These are phyloP conservation scores for Mayetiola destructor DNA, from an alignment of 2,888 invertebrate species.

Conservation along the genomic window DNA sequence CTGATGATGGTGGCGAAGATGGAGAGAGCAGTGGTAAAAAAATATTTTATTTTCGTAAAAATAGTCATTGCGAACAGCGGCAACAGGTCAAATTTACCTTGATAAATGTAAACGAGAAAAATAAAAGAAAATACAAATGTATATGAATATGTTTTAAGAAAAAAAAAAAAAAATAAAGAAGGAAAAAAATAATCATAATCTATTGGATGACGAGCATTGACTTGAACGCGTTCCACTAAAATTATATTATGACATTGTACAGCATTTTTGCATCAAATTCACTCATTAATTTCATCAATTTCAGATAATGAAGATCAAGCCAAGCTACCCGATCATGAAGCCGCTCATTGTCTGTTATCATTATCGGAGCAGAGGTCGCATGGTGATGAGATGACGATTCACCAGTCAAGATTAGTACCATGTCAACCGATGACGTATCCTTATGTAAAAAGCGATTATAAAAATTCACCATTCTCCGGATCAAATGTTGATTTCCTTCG, in stretches of 20 bases:
- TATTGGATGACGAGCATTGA: too few species aligned
- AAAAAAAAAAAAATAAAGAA: too few species aligned
- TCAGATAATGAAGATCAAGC: conserved; percentile 51
- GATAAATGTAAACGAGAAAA: too few species aligned
- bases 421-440: conserved; percentile 55
- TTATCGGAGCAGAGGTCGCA: conserved; percentile 44
- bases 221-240: too few species aligned
- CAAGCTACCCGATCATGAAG: conserved; percentile 68
- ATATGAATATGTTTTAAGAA: too few species aligned
- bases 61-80: too few species aligned
- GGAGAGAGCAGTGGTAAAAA: conserved; percentile 50
- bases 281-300: too few species aligned
- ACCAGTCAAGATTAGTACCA: conserved; percentile 36
- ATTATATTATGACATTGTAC: too few species aligned
- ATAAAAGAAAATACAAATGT: too few species aligned
- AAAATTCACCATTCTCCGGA: neutral
- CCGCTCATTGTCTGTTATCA: conserved; percentile 66
- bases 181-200: too few species aligned
- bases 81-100: too few species aligned
- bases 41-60: neutral
- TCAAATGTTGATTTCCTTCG: neutral
- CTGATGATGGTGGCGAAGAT: conserved; percentile 48
- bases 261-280: too few species aligned
- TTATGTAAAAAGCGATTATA: neutral
- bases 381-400: conserved; percentile 21